Base-by-base conservation (phyloP, 2,797 vertebrate species). In the Nyctalus aviator region DNA sequence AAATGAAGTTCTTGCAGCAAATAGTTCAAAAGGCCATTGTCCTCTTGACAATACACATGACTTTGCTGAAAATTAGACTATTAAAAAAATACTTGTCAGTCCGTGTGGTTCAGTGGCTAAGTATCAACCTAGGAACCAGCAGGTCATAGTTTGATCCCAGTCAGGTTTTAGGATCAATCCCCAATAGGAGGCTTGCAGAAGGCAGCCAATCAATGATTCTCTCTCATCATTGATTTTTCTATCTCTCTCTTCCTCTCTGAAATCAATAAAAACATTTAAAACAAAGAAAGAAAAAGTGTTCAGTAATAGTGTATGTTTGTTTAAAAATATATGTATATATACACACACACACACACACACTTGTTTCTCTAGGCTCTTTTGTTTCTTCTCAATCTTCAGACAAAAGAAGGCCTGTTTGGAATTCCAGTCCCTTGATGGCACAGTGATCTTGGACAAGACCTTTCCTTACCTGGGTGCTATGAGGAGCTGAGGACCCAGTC, bases 21-120 rank as follows among this genome's bases (percentile, higher is more conserved):
- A 84, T 55, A 91, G 85, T 71, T 95, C 84, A 96, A 95, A 93
- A 93, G 69, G 81, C n/a, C 76, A 91, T 3, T 95, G 88, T 94
- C 72, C 72, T 94, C 83, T 85, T 88, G 75, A 91, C 44, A 94
- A 93, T 15, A 72, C 46, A 89, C 81, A 2, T 91, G 87, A 87
- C 57, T 57, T 71, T 83, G 72, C 62, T 84, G 73, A 95, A 94
- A 89, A 94, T 48, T 20, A 94, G 46, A 84, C 23, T 69, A 84
- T 72, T 84, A 76, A 64, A 89, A 87, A 85, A 66, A n/a, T 0
- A 37, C 32, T 41, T 76, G 25, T 82, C 57, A 12, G 57, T 59
- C 57, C 25, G 0, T 27, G 57, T 27, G 57, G 57, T 59, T 59
- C 57, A 27, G 25, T 59, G 57, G 25, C 57, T 27, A 25, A 59